Evolutionary conservation across 1,140 invertebrate genomes (phyloP).

Genomic region (Alviniconcha marisindica): DNA sequence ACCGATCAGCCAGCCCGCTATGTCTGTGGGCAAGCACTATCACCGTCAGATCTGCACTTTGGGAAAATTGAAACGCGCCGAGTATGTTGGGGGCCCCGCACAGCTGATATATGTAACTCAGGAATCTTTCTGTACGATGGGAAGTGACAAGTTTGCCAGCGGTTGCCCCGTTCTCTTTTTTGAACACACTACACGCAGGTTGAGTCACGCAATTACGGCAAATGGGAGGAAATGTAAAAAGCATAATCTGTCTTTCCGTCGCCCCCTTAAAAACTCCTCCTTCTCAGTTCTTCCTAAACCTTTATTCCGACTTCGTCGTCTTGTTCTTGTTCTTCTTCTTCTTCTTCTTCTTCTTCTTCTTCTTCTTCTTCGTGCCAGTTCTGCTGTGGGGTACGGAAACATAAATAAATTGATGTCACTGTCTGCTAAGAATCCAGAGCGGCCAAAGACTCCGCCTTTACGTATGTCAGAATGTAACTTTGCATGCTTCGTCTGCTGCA

Average conservation of each 20-base stretch:
- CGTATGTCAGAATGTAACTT: too few species aligned
- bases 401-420: not conserved
- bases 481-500: too few species aligned
- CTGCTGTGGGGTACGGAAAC: not conserved
- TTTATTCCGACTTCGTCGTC: not conserved
- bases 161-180: not conserved
- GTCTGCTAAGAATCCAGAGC: too few species aligned
- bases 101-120: conserved; percentile 2
- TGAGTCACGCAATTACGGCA: not conserved
- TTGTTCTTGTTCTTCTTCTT: not conserved
- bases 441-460: too few species aligned
- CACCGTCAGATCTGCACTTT: not conserved
- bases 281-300: not conserved
- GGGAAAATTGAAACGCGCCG: conserved; percentile 5
- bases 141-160: not conserved
- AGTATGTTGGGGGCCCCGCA: not conserved
- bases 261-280: not conserved
- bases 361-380: not conserved
- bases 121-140: not conserved
- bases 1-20: not conserved
- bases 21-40: not conserved
- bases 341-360: not conserved
- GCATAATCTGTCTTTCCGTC: conserved; percentile 9
- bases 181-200: not conserved
- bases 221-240: not conserved